Conservation (phyloP, 1,140 invertebrate species). For the Orussus abietinus region DNA sequence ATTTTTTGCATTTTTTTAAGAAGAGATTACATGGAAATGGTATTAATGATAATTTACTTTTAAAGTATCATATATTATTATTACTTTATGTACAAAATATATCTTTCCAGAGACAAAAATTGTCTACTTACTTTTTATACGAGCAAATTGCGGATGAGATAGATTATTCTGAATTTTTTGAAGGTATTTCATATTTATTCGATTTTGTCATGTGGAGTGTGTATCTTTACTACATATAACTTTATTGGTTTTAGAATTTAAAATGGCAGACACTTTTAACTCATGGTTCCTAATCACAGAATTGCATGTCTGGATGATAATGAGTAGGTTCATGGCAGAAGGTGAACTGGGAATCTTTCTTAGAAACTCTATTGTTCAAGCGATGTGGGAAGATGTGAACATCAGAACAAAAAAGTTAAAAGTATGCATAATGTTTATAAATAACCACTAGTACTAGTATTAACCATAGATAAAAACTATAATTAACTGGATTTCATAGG, state of each 20-base stretch:
- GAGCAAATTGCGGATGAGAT: too few species aligned
- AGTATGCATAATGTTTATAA: conserved; percentile 49
- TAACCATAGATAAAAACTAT: not conserved
- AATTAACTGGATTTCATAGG: conserved; percentile 38
- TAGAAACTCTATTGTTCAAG: conserved; percentile 70
- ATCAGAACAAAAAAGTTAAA: conserved; percentile 68
- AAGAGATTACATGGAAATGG: too few species aligned
- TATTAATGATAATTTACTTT: too few species aligned
- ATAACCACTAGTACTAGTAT: conserved; percentile 3
- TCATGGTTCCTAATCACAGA: conserved; percentile 83
- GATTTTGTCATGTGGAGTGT: too few species aligned
- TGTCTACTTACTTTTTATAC: too few species aligned
- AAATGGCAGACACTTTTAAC: conserved; percentile 73
- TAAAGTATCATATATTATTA: too few species aligned
- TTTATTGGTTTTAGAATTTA: conserved; percentile 64
- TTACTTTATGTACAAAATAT: too few species aligned
- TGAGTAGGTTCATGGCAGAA: conserved; percentile 73
- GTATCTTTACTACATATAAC: too few species aligned
- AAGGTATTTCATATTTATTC: too few species aligned
- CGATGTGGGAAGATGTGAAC: conserved; percentile 78
- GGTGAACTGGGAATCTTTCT: conserved; percentile 64
- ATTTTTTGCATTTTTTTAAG: too few species aligned
- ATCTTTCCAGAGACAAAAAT: too few species aligned
- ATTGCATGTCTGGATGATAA: conserved; percentile 80
- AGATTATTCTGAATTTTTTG: too few species aligned